Percentiles rank a stretch among this genome's conserved stretches.
phyloP scores from a whole-genome alignment of 2,888 invertebrate species.

The Pristionchus japonicus region DNA sequence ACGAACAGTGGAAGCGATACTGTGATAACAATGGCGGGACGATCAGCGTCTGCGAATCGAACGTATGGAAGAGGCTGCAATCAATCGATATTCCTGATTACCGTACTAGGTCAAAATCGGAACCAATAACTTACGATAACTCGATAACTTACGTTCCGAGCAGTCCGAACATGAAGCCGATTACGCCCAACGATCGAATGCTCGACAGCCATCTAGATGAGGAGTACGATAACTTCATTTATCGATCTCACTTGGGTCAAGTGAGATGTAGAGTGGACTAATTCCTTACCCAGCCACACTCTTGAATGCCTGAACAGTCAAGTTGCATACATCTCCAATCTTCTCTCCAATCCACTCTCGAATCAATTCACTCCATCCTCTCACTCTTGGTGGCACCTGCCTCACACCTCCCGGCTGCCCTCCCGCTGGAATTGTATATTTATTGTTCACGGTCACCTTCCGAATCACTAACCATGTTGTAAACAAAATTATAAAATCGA shows the following conservation, averaged over 20 bases:
- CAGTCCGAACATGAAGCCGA: constrained; percentile 1
- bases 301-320: background rate
- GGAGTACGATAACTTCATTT: background rate
- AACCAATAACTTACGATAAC: background rate
- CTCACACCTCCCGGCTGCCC: no score
- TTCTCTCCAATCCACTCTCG: background rate
- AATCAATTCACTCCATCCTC: background rate
- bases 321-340: background rate
- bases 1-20: no score
- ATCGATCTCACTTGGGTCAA: background rate
- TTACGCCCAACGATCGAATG: background rate
- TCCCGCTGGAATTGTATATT: no score
- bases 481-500: no score
- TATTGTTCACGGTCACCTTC: no score
- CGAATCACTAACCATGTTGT: no score
- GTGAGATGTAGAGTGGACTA: no score
- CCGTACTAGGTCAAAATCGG: no score
- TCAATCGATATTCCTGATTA: background rate
- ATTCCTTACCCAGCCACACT: background rate
- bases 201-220: background rate
- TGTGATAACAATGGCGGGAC: no score
- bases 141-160: background rate
- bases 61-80: background rate
- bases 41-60: background rate
- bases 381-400: no score